phyloP scores from a whole-genome alignment of 2,888 invertebrate species.

The Drosophila conformis region DNA sequence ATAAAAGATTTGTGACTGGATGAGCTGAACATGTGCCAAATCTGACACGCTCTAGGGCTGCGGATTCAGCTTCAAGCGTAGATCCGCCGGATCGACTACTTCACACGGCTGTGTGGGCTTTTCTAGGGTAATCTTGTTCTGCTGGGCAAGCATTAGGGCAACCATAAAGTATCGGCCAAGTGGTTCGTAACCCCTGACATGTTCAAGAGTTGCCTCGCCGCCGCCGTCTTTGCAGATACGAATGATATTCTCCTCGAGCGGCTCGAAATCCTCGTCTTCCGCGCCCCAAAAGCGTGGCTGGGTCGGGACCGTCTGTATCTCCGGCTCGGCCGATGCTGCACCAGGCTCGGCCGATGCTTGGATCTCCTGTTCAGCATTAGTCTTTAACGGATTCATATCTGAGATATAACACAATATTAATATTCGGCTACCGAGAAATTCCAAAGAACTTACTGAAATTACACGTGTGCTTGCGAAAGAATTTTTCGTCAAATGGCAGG shows the following conservation, averaged over 20 bases:
- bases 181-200: too few relatives aligned
- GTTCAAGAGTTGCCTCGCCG: background rate
- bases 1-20: background rate
- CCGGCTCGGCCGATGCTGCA: too few relatives aligned
- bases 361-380: background rate
- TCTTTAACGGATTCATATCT: background rate
- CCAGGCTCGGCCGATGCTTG: background rate
- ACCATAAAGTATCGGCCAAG: too few relatives aligned
- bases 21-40: background rate
- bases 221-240: background rate
- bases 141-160: background rate
- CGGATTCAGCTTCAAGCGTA: background rate
- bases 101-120: background rate
- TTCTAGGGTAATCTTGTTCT: background rate
- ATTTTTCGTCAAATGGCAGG: background rate
- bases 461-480: background rate
- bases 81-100: too few relatives aligned
- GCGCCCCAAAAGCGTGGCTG: accelerated
- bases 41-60: accelerated
- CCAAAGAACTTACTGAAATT: background rate
- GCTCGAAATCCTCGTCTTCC: too few relatives aligned
- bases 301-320: too few relatives aligned
- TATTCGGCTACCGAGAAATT: background rate
- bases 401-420: background rate
- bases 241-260: accelerated